Evolutionary conservation across 2,888 invertebrate species (phyloP), one percentile per base, ranked within the genome.

Genomic region (Tinea trinotella): DNA sequence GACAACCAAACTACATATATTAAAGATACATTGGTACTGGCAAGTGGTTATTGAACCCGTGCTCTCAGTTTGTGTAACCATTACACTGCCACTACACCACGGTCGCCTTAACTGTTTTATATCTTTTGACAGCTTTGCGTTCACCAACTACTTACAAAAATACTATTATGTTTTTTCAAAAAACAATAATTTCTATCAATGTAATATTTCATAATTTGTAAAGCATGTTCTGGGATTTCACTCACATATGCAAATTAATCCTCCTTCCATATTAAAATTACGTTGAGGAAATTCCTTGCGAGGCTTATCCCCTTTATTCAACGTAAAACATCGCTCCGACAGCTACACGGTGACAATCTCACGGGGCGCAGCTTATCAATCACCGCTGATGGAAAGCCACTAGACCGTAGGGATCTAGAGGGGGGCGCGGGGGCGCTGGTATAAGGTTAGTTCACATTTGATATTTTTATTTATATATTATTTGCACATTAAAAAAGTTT

Each of bases 321-420:
- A 48, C 18, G 24, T 18, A 50, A 24, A 50, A 24, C 48, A 48
- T 17, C 49, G 53, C 54, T 40, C 61, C 61, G 62, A 60, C 64
- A 59, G 61, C 62, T 66, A 59, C 66, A 63, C 63, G 50, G 50
- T 20, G 50, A 61, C 65, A 58, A 63, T 66, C 68, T 63, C 66
- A 56, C 64, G 65, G 50, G 68, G 67, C 62, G 65, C 64, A 65
- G 66, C 73, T 75, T 74, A 79, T 78, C 76, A 76, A 78, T 79
- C 77, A 78, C 74, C 58, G 64, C 56, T 71, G 74, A 73, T 72
- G 73, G 71, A 72, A 71, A 67, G 66, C 66, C 68, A 62, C 64
- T 58, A 66, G 65, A 62, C 68, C 64, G 64, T 61, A 65, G 72
- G 67, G 68, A 75, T 76, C 78, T 77, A 72, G 73, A 72, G 66